Base-by-base conservation (phyloP, 2,888 invertebrate genomes). In the Drosophila peninsularis region DNA sequence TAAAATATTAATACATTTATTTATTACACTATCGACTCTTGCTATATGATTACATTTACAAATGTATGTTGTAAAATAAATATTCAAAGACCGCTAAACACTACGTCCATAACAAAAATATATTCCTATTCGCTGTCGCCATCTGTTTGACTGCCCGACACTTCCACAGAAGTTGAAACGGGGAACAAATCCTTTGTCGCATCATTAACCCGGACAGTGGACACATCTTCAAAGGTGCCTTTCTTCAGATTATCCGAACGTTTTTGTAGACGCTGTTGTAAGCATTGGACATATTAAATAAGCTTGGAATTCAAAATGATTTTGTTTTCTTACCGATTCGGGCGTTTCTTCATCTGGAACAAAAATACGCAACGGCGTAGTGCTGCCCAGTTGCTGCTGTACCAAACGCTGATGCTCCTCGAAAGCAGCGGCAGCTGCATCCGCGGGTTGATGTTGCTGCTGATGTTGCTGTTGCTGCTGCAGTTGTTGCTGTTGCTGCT, bases 301-400 rank as follows among this genome's bases (percentile, higher is more conserved):
- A 17, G 11, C 5, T 3, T 1, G 7, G 3, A 7, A 19, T 10
- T 5, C 2, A 21, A 21, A 7, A 37, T 7, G 14, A 21, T 27
- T 21, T 37, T 1, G 3, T 24, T 24, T 11, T 32, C 66, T 75
- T 74, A 91, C 91, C 75, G 85, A 71, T 63, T 88, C 87, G 4
- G 74, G 39, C 5, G 71, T 62, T 32, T 93, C 93, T 17, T 92
- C 92, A 45, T 93, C 93, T 0, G 93, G 93, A 14, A 93, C 93
- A 80, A 93, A 93, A 68, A 94, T 94, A 69, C 93, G 91, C 52
- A 94, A 71, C 0, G 93, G 93, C 30, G 91, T 90, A 57, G 91
- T 91, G 34, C 69, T 64, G 5, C 92, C 90, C 24, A 91, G 77
- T 45, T 90, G 91, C 67, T 92, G 90, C 69, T 92, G 90, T 6